Evolutionary conservation across 35 echinoderm and acorn worm genomes (phyloP), one percentile per base, ranked within the genome.

Genomic region (Ophioderma brevispina): DNA sequence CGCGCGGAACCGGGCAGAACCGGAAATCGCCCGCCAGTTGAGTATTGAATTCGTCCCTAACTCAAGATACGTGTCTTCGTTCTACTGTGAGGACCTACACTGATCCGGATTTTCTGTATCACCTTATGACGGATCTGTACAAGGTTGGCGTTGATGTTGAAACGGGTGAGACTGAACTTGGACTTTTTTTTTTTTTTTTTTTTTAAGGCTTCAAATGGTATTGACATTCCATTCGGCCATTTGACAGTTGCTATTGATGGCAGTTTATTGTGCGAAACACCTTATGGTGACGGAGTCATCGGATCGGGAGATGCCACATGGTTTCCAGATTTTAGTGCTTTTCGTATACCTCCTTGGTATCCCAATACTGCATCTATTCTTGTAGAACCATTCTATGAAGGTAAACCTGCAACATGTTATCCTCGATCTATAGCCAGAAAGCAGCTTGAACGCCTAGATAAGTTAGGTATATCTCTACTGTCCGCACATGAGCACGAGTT

Each of bases 401-500:
- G 90, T 15, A 43, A 82, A 17, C 18, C 70, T n/a, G 52, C 77
- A 13, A 18, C 82, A n/a, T 37, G 41, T 5, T 84, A 38, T 79
- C 96, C 96, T 39, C n/a, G 96, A 23, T 76, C 40, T 18, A 35
- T 98, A 38, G 96, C 96, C 1, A 37, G 78, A 31, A 25, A 82
- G 33, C 96, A 98, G 77, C 30, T 98, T 21, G 64, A 92, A 21
- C 34, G 39, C 21, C 82, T 98, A 15, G 15, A 84, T 19, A 38
- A 94, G 1, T 80, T 88, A 79, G 85, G 89, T 0, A n/a, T n/a
- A n/a, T 80, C 59, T 38, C 35, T 98, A 1, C 49, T 92, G 14
- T 88, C 94, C 5, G 84, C 85, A 2, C 86, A 84, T 64, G 96
- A 94, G 43, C 86, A 98, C 55, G 96, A 98, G 78, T 98, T 94